Evolutionary conservation across 2,888 invertebrate species (phyloP).

Genomic region (Deilephila porcellus): DNA sequence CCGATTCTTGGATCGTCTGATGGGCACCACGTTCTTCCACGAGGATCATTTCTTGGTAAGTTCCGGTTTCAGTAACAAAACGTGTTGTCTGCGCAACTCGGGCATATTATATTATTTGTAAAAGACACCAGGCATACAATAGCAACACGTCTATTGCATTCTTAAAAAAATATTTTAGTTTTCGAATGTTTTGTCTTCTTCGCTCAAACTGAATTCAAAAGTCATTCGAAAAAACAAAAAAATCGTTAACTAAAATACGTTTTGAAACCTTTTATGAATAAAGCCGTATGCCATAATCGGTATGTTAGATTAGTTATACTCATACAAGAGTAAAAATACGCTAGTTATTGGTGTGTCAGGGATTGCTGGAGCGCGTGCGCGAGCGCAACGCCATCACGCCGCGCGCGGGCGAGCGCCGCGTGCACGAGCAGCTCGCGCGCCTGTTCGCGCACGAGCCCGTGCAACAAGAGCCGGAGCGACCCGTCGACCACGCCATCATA

Average conservation of each 20-base stretch:
- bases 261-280: too few relatives aligned
- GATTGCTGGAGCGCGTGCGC: constrained; percentile 89
- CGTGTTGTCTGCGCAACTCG: not conserved
- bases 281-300: too few relatives aligned
- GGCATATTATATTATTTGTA: not conserved
- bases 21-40: constrained; percentile 94
- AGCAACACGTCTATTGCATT: too few relatives aligned
- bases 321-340: too few relatives aligned
- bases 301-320: too few relatives aligned
- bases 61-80: not conserved
- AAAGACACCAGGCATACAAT: too few relatives aligned
- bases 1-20: constrained; percentile 92
- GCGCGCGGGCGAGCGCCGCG: constrained; percentile 87
- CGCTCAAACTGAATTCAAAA: too few relatives aligned
- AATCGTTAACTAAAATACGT: too few relatives aligned
- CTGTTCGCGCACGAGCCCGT: constrained; percentile 66
- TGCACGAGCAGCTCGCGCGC: constrained; percentile 88
- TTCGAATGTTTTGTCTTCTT: too few relatives aligned
- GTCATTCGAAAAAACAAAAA: too few relatives aligned
- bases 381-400: constrained; percentile 87
- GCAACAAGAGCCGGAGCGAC: constrained; percentile 34
- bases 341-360: constrained; percentile 65
- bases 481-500: constrained; percentile 39
- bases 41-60: constrained; percentile 91
- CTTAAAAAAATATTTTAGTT: too few relatives aligned